These are phyloP conservation scores for Galaxea fascicularis DNA, from an alignment of 92 coral and sea anemone genomes.

Conservation along the genomic window DNA sequence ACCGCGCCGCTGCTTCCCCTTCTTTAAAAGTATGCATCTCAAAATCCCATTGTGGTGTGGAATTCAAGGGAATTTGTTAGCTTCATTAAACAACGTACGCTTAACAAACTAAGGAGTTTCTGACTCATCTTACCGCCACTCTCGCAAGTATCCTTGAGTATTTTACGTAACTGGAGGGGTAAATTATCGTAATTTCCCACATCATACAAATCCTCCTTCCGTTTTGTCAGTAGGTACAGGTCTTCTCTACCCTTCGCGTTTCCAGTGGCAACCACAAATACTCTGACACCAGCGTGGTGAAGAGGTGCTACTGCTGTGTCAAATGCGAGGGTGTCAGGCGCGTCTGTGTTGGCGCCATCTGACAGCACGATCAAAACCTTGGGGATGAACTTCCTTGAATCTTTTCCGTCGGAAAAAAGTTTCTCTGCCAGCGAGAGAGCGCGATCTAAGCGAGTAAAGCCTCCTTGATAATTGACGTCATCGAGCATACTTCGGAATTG, in stretches of 20 bases:
- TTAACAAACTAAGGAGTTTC: not conserved
- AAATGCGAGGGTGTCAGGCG: conserved; percentile 41
- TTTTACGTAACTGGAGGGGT: conserved; percentile 48
- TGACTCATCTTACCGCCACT: conserved; percentile 53
- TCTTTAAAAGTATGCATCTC: too few relatives aligned
- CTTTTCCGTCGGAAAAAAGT: conserved; percentile 42
- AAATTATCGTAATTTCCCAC: conserved; percentile 51
- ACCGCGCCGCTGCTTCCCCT: too few relatives aligned
- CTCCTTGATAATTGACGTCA: conserved; percentile 52
- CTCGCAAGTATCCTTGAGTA: conserved; percentile 60
- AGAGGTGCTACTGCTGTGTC: conserved; percentile 61
- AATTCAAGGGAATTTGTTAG: too few relatives aligned
- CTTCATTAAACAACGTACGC: not conserved
- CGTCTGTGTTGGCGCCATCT: conserved; percentile 40
- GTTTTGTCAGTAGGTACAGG: conserved; percentile 49
- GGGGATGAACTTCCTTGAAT: conserved; percentile 15
- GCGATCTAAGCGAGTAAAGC: conserved; percentile 61
- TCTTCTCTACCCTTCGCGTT: conserved; percentile 37
- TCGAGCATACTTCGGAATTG: conserved; percentile 55
- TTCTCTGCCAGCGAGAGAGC: conserved; percentile 68
- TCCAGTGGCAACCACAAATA: conserved; percentile 69
- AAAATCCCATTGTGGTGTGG: too few relatives aligned
- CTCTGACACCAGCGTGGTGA: conserved; percentile 57
- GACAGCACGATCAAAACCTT: conserved; percentile 36
- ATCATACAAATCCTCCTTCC: conserved; percentile 36